Conservation (phyloP, 1,140 invertebrate genomes). For the Brachionus paranguensis region DNA sequence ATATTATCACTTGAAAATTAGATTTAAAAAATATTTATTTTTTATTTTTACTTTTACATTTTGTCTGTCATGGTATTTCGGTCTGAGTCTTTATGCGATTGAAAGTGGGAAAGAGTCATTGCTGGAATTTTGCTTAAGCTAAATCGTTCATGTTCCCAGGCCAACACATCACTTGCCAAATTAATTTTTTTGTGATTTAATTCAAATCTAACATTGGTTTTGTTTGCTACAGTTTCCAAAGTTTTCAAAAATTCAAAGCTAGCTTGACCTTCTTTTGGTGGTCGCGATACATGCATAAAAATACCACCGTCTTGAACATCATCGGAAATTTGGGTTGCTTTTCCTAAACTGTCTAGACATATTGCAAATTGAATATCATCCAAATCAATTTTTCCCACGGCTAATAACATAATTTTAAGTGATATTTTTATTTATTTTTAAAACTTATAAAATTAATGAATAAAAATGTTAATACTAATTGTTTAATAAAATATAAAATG, state of each 20-base stretch:
- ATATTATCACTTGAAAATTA: constrained; percentile 55
- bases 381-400: constrained; percentile 45
- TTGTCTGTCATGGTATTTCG: constrained; percentile 55
- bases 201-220: constrained; percentile 61
- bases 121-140: constrained; percentile 82
- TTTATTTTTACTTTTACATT: constrained; percentile 44
- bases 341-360: constrained; percentile 79
- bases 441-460: no score
- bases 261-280: constrained; percentile 73
- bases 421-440: no score
- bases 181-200: constrained; percentile 94
- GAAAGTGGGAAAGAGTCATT: constrained; percentile 77
- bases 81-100: constrained; percentile 53
- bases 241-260: constrained; percentile 24
- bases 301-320: background rate
- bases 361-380: constrained; percentile 76
- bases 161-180: constrained; percentile 79
- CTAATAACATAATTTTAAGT: background rate
- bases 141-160: constrained; percentile 95
- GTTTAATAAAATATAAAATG: no score
- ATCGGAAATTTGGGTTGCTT: constrained; percentile 58
- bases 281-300: constrained; percentile 89
- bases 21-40: background rate
- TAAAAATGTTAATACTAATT: no score
- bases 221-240: constrained; percentile 23